Evolutionary conservation across 2,797 vertebrate genomes (phyloP).

Genomic region (Tamandua tetradactyla): DNA sequence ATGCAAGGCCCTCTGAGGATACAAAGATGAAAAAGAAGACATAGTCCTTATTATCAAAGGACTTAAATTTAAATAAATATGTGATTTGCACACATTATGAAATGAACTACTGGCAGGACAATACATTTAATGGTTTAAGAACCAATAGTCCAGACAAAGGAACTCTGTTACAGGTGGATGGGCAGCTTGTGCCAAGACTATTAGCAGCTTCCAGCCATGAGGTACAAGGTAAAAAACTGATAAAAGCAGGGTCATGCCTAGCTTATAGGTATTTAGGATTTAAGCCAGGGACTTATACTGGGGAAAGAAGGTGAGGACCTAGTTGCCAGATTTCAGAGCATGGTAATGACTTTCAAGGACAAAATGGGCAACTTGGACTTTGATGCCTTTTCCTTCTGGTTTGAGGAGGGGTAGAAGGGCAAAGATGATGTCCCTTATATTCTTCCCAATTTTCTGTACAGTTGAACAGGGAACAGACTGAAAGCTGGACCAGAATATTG

Average conservation of each 20-base stretch:
- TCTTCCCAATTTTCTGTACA: neutral
- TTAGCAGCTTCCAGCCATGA: neutral
- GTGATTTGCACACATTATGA: neutral
- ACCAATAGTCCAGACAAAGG: neutral
- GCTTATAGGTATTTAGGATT: neutral
- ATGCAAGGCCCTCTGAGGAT: neutral
- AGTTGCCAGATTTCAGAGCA: neutral
- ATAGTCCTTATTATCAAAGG: neutral
- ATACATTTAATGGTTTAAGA: neutral
- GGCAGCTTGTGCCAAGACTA: neutral
- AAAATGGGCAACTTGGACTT: slow-evolving; percentile 17
- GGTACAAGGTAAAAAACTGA: neutral
- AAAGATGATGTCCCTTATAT: neutral
- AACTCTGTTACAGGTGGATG: neutral
- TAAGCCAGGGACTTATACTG: neutral
- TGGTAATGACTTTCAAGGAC: slow-evolving; percentile 32
- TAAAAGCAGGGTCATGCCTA: neutral
- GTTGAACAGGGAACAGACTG: neutral
- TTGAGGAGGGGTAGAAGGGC: neutral
- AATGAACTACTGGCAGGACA: neutral
- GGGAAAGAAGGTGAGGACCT: slow-evolving; percentile 13
- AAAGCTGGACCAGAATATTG: neutral
- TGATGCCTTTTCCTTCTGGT: neutral
- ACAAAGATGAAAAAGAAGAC: slow-evolving; percentile 2
- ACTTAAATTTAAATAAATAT: neutral